phyloP scores from a whole-genome alignment of 2,113 vertebrate species.

The Engystomops pustulosus region DNA sequence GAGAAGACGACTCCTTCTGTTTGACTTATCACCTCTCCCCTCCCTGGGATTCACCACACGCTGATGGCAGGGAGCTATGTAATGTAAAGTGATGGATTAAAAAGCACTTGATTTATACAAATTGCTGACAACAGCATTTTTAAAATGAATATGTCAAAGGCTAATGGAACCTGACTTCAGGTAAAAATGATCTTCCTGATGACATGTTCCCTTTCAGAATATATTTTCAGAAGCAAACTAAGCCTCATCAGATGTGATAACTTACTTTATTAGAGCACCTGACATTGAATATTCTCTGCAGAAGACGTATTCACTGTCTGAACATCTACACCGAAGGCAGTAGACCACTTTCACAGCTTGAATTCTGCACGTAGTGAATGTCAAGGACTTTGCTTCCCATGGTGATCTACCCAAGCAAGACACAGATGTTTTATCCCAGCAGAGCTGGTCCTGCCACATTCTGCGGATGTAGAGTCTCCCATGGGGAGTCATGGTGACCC shows the following conservation, averaged over 20 bases:
- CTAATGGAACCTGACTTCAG: too few species aligned
- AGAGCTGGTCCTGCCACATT: slow-evolving; percentile 46
- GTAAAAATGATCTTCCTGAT: too few species aligned
- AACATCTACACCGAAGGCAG: not conserved
- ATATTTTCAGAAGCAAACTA: not conserved
- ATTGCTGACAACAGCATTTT: too few species aligned
- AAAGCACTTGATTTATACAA: too few species aligned
- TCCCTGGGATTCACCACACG: too few species aligned
- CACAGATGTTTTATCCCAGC: slow-evolving; percentile 57
- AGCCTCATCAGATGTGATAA: not conserved
- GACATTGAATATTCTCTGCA: not conserved
- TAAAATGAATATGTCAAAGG: too few species aligned
- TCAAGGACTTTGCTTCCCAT: slow-evolving; percentile 39
- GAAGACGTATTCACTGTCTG: not conserved
- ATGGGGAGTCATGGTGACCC: slow-evolving; percentile 45
- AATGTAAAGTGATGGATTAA: too few species aligned
- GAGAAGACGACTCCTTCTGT: too few species aligned
- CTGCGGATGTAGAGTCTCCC: slow-evolving; percentile 42
- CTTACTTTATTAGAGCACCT: not conserved
- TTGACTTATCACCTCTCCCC: too few species aligned
- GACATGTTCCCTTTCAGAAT: not conserved
- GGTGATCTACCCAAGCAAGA: slow-evolving; percentile 9
- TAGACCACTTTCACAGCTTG: not conserved
- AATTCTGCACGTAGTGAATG: slow-evolving; percentile 35
- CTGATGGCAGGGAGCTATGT: too few species aligned